A percentile compares a stretch with the other conserved stretches of the same genome.
Evolutionary conservation across 2,888 invertebrate species (phyloP).

Genomic region (Latrodectus elegans): DNA sequence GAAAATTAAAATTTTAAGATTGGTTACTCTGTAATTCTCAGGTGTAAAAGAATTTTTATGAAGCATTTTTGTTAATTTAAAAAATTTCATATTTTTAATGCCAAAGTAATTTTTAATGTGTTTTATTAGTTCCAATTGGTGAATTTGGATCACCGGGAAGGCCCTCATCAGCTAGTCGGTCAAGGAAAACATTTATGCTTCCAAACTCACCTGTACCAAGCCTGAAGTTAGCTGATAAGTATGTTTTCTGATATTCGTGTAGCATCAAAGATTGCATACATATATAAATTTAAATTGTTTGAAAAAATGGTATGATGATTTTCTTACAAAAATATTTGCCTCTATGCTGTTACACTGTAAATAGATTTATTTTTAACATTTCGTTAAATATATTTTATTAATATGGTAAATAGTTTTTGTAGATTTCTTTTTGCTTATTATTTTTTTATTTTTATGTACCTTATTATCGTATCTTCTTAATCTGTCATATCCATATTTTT

Average conservation of each 20-base stretch:
- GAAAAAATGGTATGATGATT: too few species aligned
- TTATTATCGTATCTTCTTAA: too few species aligned
- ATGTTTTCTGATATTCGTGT: not conserved
- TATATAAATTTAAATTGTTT: too few species aligned
- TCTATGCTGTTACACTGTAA: not conserved
- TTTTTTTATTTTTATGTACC: too few species aligned
- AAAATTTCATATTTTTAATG: not conserved
- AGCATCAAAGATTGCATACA: too few species aligned
- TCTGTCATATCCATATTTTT: too few species aligned
- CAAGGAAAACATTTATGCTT: constrained; percentile 54
- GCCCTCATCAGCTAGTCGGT: constrained; percentile 56
- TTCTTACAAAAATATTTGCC: too few species aligned
- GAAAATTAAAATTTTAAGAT: too few species aligned
- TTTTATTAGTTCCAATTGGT: constrained; percentile 74
- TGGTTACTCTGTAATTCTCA: too few species aligned
- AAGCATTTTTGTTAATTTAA: not conserved
- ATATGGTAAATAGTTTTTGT: too few species aligned
- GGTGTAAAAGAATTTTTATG: not conserved
- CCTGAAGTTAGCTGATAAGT: constrained; percentile 50
- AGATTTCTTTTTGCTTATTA: too few species aligned
- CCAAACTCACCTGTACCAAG: constrained; percentile 43
- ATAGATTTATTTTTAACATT: not conserved
- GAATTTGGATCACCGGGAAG: constrained; percentile 77
- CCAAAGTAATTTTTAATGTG: not conserved
- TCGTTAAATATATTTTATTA: constrained; percentile 9